Percentiles rank a stretch among this genome's conserved stretches.
These are phyloP conservation scores for Sparidentex hasta DNA, from an alignment of 2,797 vertebrate species.

Conservation along the genomic window DNA sequence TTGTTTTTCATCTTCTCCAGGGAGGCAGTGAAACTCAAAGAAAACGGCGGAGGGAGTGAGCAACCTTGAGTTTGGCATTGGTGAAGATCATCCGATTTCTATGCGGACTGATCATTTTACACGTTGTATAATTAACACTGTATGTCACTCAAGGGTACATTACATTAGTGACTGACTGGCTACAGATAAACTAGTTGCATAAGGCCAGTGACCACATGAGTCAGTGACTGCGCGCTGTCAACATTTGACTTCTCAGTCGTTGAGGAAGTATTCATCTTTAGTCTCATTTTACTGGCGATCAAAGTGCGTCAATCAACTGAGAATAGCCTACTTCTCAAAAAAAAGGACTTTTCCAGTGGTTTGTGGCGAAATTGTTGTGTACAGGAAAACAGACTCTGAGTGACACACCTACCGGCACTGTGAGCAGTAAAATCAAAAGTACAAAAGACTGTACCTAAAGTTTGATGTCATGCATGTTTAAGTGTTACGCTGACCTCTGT, in stretches of 20 bases:
- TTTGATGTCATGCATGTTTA: neutral
- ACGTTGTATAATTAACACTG: neutral
- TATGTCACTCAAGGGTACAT: neutral
- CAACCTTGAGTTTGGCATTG: neutral
- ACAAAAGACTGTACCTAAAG: neutral
- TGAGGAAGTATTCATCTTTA: slow-evolving; percentile 48
- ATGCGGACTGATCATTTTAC: neutral
- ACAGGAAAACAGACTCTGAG: neutral
- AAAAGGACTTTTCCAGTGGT: slow-evolving; percentile 8
- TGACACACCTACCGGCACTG: neutral
- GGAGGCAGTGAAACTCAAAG: neutral
- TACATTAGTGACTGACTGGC: slow-evolving; percentile 18
- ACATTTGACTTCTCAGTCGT: slow-evolving; percentile 22
- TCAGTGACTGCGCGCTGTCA: slow-evolving; percentile 7
- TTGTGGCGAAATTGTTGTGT: neutral
- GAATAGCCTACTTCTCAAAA: slow-evolving; percentile 18
- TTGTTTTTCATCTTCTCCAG: slow-evolving; percentile 27
- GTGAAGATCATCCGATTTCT: neutral
- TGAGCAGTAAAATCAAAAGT: neutral
- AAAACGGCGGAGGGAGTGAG: fast-evolving
- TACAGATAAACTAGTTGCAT: neutral
- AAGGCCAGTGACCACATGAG: neutral
- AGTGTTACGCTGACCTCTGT: slow-evolving; percentile 16
- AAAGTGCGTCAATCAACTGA: slow-evolving; percentile 23
- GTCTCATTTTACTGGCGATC: slow-evolving; percentile 7